Evolutionary conservation across 2,797 vertebrate species (phyloP).

Genomic region (Phalanger gymnotis): DNA sequence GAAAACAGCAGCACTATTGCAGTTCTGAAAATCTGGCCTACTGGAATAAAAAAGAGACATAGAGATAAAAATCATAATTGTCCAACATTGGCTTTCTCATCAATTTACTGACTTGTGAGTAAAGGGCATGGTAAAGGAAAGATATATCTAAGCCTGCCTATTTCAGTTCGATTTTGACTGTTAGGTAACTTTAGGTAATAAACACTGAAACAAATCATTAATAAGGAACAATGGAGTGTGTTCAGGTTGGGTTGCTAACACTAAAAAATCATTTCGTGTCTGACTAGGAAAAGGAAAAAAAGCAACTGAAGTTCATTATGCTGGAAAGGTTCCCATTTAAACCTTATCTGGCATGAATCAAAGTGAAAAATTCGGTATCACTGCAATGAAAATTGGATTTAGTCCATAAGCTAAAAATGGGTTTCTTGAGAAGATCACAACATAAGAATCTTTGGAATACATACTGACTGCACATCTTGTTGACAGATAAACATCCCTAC

Average conservation of each 20-base stretch:
- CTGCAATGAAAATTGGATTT: constrained; percentile 63
- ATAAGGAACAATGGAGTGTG: not conserved
- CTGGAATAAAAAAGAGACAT: not conserved
- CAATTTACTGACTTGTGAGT: not conserved
- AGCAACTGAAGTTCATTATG: not conserved
- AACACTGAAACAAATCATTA: constrained; percentile 27
- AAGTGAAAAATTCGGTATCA: constrained; percentile 70
- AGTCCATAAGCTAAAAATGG: constrained; percentile 64
- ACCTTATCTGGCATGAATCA: constrained; percentile 53
- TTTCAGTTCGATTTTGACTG: not conserved
- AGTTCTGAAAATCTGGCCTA: not conserved
- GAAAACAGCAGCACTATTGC: not conserved
- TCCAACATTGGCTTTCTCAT: not conserved
- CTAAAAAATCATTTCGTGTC: constrained; percentile 43
- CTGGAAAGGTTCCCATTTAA: constrained; percentile 40
- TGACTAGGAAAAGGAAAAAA: constrained; percentile 21
- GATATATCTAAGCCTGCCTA: not conserved
- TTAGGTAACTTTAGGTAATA: constrained; percentile 45
- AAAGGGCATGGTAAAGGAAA: constrained; percentile 22
- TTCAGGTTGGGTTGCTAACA: not conserved
- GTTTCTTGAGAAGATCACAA: constrained; percentile 57
- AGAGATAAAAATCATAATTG: constrained; percentile 32
- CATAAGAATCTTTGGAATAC: constrained; percentile 49
- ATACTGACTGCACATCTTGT: constrained; percentile 31
- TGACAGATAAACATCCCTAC: not conserved